Base-by-base conservation (phyloP, 1,140 invertebrate species). In the Macrotrachela quadricornifera region DNA sequence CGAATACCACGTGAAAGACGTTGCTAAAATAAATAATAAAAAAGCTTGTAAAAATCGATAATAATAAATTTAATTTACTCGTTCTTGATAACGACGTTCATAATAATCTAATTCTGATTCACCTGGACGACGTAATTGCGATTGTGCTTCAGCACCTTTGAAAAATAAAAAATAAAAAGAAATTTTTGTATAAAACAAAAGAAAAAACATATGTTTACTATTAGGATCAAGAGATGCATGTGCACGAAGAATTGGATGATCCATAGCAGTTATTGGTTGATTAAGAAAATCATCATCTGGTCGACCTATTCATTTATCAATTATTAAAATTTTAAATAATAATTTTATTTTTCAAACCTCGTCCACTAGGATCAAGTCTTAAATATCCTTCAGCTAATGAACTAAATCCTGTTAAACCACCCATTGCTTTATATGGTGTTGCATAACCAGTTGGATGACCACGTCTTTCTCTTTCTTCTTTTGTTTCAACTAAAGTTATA, bases 101-200 rank as follows among this genome's bases (percentile, higher is more conserved):
- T 62, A 71, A 53, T 63, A 71, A 48, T 69, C 67, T 61, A 71
- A 62, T 36, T 71, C 69, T 17, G 61, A 57, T 54, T 71, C 69
- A 14, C 64, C 67, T 0, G 65, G 64, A 37, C 59, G 57, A 36
- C 63, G 55, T 57, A 61, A 61, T 17, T 62, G 58, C 1, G 66
- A 64, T 55, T 65, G 59, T 46, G 60, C 57, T 53, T 69, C 67
- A 36, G 59, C 59, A 10, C 63, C 57, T 51, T 68, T 63, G 17
- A 46, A 30, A 17, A 40, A 4, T 36, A 8, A 30, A 4, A 30
- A 30, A 30, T 4, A 30, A 4, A 30, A 30, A 2, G 2, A 42
- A 16, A 42, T 14, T 42, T 14, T 42, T 8, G 21, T 30, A 30
- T n/a, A n/a, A n/a, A n/a, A 15, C 10, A 15, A 1, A 10, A 6